Conservation (phyloP, 2,113 vertebrate species). For the Acanthisitta chloris region DNA sequence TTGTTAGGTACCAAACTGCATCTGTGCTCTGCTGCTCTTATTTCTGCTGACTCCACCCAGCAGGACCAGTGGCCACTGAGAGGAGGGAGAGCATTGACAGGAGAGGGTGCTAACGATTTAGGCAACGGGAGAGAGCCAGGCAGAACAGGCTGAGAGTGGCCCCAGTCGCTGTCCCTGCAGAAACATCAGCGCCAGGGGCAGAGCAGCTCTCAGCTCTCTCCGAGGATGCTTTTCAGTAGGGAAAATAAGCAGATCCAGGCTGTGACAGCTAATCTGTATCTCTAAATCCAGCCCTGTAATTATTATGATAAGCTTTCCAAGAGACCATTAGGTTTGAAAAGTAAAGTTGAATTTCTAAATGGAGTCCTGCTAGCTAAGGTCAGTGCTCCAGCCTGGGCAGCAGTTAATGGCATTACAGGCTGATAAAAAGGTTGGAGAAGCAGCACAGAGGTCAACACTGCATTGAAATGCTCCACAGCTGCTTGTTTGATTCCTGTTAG, state of each 20-base stretch:
- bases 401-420: neutral
- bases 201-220: neutral
- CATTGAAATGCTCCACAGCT: accelerated
- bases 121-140: neutral
- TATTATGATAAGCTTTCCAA: neutral
- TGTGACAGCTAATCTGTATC: neutral
- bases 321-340: neutral
- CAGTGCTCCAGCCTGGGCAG: neutral
- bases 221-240: neutral
- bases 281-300: neutral
- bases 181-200: neutral
- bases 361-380: neutral
- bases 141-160: accelerated
- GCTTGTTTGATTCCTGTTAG: neutral
- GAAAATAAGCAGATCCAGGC: neutral
- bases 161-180: neutral
- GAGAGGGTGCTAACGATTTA: conserved; percentile 31
- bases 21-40: neutral
- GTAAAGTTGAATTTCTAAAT: neutral
- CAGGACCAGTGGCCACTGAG: neutral
- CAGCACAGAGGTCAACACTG: neutral
- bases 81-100: neutral
- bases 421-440: neutral
- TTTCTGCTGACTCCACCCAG: neutral
- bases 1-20: neutral